Conservation (phyloP, 2,888 invertebrate species). For the Melanotus villosus region DNA sequence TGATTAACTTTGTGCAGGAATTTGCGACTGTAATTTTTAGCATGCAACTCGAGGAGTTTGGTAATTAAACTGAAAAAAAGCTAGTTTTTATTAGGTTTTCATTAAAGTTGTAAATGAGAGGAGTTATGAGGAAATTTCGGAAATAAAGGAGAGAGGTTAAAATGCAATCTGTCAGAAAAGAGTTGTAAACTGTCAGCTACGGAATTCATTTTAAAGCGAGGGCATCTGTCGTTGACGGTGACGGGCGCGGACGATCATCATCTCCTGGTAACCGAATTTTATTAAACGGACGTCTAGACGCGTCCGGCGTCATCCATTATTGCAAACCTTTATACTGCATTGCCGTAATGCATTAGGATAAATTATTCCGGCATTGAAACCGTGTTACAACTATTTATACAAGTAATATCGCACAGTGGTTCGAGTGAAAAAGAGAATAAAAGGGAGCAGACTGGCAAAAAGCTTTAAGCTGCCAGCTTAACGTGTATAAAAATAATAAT, state of each 20-base stretch:
- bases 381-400: constrained; percentile 43
- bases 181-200: constrained; percentile 35
- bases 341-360: constrained; percentile 39
- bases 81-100: too few relatives aligned
- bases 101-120: constrained; percentile 5
- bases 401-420: constrained; percentile 30
- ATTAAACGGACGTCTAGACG: constrained; percentile 45
- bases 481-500: constrained; percentile 45
- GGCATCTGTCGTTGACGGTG: constrained; percentile 42
- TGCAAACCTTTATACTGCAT: constrained; percentile 36
- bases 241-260: constrained; percentile 37
- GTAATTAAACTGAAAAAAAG: too few relatives aligned
- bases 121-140: background rate
- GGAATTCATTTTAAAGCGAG: constrained; percentile 32
- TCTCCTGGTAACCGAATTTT: constrained; percentile 41
- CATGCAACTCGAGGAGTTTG: too few relatives aligned
- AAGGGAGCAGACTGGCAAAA: constrained; percentile 34
- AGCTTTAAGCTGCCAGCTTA: constrained; percentile 36
- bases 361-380: constrained; percentile 34
- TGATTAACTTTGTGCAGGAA: too few relatives aligned
- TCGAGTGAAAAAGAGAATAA: constrained; percentile 32
- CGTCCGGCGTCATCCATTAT: constrained; percentile 45
- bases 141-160: constrained; percentile 22
- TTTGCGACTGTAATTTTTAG: too few relatives aligned
- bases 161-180: constrained; percentile 33